Evolutionary conservation across 2,113 vertebrate species (phyloP), one percentile per base, ranked within the genome.

Genomic region (Vidua macroura): DNA sequence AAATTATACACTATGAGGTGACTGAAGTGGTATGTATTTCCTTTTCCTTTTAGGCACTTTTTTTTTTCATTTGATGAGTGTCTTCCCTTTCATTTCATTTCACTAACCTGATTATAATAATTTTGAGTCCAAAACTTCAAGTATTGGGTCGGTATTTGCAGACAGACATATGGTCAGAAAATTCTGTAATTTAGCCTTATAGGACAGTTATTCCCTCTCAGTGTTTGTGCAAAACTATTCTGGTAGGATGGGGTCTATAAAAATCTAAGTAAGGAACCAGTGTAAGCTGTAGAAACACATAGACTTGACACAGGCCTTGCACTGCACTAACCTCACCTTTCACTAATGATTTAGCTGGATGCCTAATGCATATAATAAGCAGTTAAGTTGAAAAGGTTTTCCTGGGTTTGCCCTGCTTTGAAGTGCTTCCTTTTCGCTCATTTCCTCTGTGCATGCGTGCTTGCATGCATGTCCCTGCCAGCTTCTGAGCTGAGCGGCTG

Each of bases 381-480:
- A 49, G 2, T 33, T 60, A 56, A 10, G 5, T 24, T 78, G 67
- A 62, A 66, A 69, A 69, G 1, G 30, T 80, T 77, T 21, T 77
- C 28, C 51, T 48, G 30, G 30, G 8, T 64, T 81, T 44, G 23
- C 17, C 18, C 18, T 62, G 52, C 31, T 44, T 69, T 60, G 35
- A 58, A 33, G 18, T 43, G 18, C 3, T 70, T 92, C 64, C 28
- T 67, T 58, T 43, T 56, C 24, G 48, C 15, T 51, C 16, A 59
- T n/a, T n/a, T 90, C 59, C 4, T 62, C 60, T 48, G 24, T 33
- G 25, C 33, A 28, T 27, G 7, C 55, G 48, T 60, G 37, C 37
- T 28, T 2, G 2, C 11, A 21, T 0, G 0, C 23, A 46, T 46
- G 28, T 23, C 20, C 49, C 35, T 68, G 63, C 6, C 53, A 28